phyloP scores from a whole-genome alignment of 2,888 invertebrate genomes.

The Deroplatys truncata region DNA sequence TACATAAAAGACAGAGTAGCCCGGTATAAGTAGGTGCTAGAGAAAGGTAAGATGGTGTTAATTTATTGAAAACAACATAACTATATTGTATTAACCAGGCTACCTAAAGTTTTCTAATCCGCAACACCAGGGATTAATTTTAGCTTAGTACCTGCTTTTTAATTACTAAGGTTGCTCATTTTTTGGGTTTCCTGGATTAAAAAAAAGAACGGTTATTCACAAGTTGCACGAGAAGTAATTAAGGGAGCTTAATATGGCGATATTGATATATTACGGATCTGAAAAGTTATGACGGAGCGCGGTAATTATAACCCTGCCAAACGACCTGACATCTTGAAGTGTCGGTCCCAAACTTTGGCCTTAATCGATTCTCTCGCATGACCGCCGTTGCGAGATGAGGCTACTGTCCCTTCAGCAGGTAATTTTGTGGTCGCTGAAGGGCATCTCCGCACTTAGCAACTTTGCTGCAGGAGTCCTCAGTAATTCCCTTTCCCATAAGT shows the following conservation, averaged over 20 bases:
- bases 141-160: not conserved
- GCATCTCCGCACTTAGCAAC: too few relatives aligned
- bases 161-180: not conserved
- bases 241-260: not conserved
- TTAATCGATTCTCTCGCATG: not conserved
- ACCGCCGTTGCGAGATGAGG: not conserved
- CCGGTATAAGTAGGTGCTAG: too few relatives aligned
- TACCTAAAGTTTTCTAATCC: too few relatives aligned
- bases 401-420: not conserved
- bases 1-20: too few relatives aligned
- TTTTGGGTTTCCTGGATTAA: not conserved
- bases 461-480: too few relatives aligned
- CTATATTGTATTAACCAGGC: too few relatives aligned
- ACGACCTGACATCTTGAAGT: not conserved
- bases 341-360: not conserved
- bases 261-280: not conserved
- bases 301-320: not conserved
- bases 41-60: too few relatives aligned
- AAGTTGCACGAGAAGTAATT: not conserved
- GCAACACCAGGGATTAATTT: not conserved
- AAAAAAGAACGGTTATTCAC: not conserved
- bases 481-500: too few relatives aligned
- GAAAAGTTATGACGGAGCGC: not conserved
- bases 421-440: not conserved
- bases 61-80: too few relatives aligned